Conservation (phyloP, 2,113 vertebrate species). For the Vombatus ursinus region DNA sequence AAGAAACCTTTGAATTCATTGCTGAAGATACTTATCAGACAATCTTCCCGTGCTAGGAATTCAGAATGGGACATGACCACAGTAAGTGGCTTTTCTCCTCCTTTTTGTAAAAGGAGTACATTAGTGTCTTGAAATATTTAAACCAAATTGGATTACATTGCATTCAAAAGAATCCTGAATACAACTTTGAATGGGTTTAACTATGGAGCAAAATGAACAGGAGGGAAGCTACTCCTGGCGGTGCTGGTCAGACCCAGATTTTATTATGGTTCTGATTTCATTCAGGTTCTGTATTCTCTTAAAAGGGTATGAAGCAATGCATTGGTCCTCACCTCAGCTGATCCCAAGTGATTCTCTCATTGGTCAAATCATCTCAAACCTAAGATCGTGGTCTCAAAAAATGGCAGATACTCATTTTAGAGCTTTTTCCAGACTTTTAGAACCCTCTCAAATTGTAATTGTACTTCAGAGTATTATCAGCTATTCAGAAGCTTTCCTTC, state of each 20-base stretch:
- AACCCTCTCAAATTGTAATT: too few species aligned
- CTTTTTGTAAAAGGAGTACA: not conserved
- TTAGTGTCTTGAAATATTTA: not conserved
- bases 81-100: conserved; percentile 10
- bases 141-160: conserved; percentile 17
- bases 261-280: conserved; percentile 14
- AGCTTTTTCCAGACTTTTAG: too few species aligned
- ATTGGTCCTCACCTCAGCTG: too few species aligned
- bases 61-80: conserved; percentile 60
- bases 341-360: too few species aligned
- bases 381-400: too few species aligned
- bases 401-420: too few species aligned
- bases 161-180: conserved; percentile 32
- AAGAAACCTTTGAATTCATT: conserved; percentile 72
- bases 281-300: conserved; percentile 34
- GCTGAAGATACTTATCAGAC: conserved; percentile 61
- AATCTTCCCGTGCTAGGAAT: conserved; percentile 55
- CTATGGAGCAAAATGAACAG: not conserved
- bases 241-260: conserved; percentile 36
- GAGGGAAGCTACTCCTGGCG: conserved; percentile 34
- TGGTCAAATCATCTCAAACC: too few species aligned
- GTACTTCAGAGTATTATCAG: too few species aligned
- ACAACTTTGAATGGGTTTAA: conserved; percentile 18
- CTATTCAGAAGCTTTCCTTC: too few species aligned
- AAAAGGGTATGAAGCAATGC: not conserved